These are phyloP conservation scores for Amblyteles armatorius DNA, from an alignment of 2,888 invertebrate species.

Conservation along the genomic window DNA sequence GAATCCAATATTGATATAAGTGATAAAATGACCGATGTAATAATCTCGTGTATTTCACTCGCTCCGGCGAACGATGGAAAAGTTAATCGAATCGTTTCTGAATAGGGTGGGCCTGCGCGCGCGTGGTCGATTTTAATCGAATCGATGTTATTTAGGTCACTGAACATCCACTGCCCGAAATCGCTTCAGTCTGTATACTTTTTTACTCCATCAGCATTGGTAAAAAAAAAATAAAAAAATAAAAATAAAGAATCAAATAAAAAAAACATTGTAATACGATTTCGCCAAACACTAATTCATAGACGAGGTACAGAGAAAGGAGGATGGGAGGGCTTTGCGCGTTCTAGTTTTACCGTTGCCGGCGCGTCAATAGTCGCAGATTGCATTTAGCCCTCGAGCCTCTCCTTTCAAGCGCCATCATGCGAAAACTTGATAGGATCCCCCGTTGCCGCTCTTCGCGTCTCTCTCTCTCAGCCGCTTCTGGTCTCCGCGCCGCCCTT, in stretches of 20 bases:
- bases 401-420: slow-evolving; percentile 69
- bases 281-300: slow-evolving; percentile 45
- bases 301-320: slow-evolving; percentile 24
- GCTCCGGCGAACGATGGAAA: slow-evolving; percentile 1
- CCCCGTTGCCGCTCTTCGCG: slow-evolving; percentile 34
- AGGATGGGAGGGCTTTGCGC: neutral
- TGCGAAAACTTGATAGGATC: slow-evolving; percentile 70
- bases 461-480: slow-evolving; percentile 11
- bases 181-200: neutral
- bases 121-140: slow-evolving; percentile 37
- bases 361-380: slow-evolving; percentile 70
- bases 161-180: slow-evolving; percentile 39
- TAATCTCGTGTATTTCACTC: slow-evolving; percentile 13
- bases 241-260: neutral
- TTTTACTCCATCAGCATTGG: slow-evolving; percentile 19
- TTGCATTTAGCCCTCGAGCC: slow-evolving; percentile 69
- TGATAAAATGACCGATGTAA: slow-evolving; percentile 9
- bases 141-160: slow-evolving; percentile 55
- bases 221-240: slow-evolving; percentile 4
- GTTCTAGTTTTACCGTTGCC: slow-evolving; percentile 30
- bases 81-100: slow-evolving; percentile 48
- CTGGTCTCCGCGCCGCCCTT: neutral
- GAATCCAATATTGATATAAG: neutral
- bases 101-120: slow-evolving; percentile 8
- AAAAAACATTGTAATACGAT: slow-evolving; percentile 49